These are phyloP conservation scores for Aurelia sp. DNA, from an alignment of 30 jellyfish, hydroid and myxozoan genomes.

Conservation along the genomic window DNA sequence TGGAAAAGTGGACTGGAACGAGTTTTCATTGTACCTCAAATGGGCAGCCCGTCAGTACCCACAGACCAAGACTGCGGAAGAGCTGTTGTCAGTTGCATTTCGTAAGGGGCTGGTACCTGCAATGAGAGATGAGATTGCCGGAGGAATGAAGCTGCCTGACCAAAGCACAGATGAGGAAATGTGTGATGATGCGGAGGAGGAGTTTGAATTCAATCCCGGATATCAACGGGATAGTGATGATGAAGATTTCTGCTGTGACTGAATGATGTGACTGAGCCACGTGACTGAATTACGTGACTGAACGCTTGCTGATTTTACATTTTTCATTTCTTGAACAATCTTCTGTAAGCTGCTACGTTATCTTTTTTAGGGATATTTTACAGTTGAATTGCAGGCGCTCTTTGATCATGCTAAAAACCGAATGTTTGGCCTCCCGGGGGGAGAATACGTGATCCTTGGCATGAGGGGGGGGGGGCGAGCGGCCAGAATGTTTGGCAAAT, in stretches of 20 bases:
- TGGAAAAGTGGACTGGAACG: slow-evolving; percentile 84
- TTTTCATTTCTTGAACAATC: too few species aligned
- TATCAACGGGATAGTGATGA: slow-evolving; percentile 30
- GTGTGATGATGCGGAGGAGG: slow-evolving; percentile 50
- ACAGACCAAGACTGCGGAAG: slow-evolving; percentile 69
- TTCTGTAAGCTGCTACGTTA: too few species aligned
- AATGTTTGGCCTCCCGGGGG: too few species aligned
- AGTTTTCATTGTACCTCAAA: slow-evolving; percentile 73
- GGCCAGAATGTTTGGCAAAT: too few species aligned
- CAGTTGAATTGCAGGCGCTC: too few species aligned
- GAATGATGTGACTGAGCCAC: background rate
- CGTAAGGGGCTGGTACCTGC: slow-evolving; percentile 88
- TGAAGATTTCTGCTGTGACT: slow-evolving; percentile 10
- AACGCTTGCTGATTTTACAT: too few species aligned
- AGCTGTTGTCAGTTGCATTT: slow-evolving; percentile 73
- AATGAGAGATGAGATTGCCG: slow-evolving; percentile 71
- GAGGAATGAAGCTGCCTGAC: slow-evolving; percentile 23
- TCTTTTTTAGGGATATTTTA: too few species aligned
- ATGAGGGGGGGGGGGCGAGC: too few species aligned
- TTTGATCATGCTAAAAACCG: too few species aligned
- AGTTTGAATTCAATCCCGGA: slow-evolving; percentile 6
- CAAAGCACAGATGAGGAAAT: background rate
- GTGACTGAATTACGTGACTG: too few species aligned
- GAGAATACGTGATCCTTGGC: too few species aligned
- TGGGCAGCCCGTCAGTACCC: slow-evolving; percentile 83